A percentile compares a stretch with the other conserved stretches of the same genome.
phyloP scores from a whole-genome alignment of 2,113 vertebrate genomes.

The Larimichthys polyactis region DNA sequence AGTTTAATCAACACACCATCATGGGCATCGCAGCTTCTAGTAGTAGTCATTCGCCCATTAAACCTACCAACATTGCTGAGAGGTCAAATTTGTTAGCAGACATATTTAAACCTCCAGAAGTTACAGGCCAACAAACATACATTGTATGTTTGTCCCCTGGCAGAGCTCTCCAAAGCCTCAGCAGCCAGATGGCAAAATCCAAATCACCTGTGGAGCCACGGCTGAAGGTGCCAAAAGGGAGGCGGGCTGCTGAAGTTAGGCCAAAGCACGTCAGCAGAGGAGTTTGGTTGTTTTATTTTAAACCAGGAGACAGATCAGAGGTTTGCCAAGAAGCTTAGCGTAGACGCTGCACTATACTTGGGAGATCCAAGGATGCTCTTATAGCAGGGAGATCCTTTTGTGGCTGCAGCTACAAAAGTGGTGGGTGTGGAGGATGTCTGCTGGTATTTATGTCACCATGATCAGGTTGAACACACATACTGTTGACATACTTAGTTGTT shows the following conservation, averaged over 20 bases:
- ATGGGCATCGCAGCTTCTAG: not conserved
- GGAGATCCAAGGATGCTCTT: not conserved
- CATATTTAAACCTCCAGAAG: too few relatives aligned
- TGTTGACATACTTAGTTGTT: not conserved
- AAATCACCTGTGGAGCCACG: constrained; percentile 34
- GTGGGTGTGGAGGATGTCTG: not conserved
- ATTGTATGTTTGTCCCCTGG: not conserved
- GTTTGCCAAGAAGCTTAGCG: constrained; percentile 37
- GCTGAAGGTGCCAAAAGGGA: constrained; percentile 7
- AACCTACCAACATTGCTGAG: too few relatives aligned
- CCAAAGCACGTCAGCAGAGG: constrained; percentile 30
- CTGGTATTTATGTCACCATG: not conserved
- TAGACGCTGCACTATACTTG: constrained; percentile 1
- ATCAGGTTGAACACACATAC: not conserved
- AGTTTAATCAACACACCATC: constrained; percentile 27
- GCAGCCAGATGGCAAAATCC: constrained; percentile 45
- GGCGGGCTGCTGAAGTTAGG: constrained; percentile 19
- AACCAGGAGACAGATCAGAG: constrained; percentile 29
- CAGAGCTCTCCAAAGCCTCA: constrained; percentile 25
- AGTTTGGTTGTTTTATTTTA: constrained; percentile 59
- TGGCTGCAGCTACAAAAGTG: not conserved
- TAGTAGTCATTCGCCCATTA: too few relatives aligned
- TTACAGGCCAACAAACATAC: too few relatives aligned
- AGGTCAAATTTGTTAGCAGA: too few relatives aligned
- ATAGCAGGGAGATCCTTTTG: not conserved